A percentile compares a stretch with the other conserved stretches of the same genome.
phyloP scores from a whole-genome alignment of 2,888 invertebrate genomes.

The Pterostichus niger region DNA sequence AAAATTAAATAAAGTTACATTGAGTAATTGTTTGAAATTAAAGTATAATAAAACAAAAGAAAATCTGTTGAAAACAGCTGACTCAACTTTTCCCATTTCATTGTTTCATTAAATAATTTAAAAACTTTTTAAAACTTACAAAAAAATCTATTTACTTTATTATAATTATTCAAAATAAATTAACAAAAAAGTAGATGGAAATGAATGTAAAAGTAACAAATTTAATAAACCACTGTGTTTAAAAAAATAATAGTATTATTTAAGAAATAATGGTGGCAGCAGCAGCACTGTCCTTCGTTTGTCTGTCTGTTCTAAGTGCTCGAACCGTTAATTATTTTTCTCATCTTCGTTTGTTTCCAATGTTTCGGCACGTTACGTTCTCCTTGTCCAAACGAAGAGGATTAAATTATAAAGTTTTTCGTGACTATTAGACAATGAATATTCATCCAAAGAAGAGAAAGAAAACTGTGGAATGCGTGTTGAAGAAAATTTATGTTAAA shows the following conservation, averaged over 20 bases:
- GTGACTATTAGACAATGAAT: constrained; percentile 39
- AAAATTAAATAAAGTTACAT: no score
- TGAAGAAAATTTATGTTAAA: constrained; percentile 35
- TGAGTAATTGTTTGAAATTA: no score
- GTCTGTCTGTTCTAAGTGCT: constrained; percentile 10
- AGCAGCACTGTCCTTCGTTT: not conserved
- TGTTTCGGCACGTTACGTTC: constrained; percentile 6
- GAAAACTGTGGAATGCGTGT: constrained; percentile 25
- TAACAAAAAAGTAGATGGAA: not conserved
- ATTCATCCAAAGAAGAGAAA: constrained; percentile 28
- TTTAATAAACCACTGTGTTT: constrained; percentile 21
- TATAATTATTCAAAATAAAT: constrained; percentile 1
- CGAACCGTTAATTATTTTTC: constrained; percentile 18
- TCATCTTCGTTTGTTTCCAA: constrained; percentile 13
- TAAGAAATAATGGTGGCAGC: constrained; percentile 12
- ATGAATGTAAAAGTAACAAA: not conserved
- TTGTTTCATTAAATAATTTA: no score
- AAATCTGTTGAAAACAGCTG: no score
- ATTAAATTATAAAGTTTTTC: constrained; percentile 51
- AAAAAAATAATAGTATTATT: constrained; percentile 29
- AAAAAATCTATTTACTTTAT: not conserved
- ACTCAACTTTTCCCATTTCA: no score
- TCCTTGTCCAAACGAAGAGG: constrained; percentile 5
- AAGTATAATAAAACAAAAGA: no score
- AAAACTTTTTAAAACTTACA: no score